Percentiles rank a stretch among this genome's conserved stretches.
Conservation (phyloP, 30 jellyfish, hydroid and myxozoan genomes). For the Hydra vulgaris region DNA sequence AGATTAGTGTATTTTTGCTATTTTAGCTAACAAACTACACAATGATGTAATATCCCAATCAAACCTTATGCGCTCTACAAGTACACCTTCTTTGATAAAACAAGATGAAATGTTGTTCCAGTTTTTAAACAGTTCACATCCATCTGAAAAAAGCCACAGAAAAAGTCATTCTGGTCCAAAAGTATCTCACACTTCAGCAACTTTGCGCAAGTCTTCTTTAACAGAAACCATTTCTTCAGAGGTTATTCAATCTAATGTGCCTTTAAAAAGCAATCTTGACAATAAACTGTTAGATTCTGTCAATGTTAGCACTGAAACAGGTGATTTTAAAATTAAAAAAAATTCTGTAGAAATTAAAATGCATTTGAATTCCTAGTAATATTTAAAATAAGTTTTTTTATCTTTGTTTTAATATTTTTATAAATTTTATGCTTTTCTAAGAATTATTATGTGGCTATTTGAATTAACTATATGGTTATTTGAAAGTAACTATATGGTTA, state of each 20-base stretch:
- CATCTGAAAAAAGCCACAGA: slow-evolving; percentile 15
- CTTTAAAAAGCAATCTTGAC: background rate
- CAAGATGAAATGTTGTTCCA: slow-evolving; percentile 81
- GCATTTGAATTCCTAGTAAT: too few species aligned
- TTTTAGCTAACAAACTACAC: background rate
- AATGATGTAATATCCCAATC: slow-evolving; percentile 2
- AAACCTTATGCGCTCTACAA: slow-evolving; percentile 35
- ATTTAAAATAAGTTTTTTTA: too few species aligned
- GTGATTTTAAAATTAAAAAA: too few species aligned
- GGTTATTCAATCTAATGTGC: background rate
- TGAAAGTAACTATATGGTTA: too few species aligned
- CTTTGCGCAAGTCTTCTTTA: background rate
- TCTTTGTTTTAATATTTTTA: too few species aligned
- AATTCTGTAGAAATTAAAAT: too few species aligned
- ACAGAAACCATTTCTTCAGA: background rate
- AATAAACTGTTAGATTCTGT: background rate
- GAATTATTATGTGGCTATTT: too few species aligned
- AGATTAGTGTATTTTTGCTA: too few species aligned
- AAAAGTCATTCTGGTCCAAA: slow-evolving; percentile 53
- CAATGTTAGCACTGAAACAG: background rate
- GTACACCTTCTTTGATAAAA: slow-evolving; percentile 41
- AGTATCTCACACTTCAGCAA: slow-evolving; percentile 4
- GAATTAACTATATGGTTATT: too few species aligned
- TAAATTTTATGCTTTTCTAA: too few species aligned
- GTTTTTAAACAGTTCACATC: slow-evolving; percentile 58